Evolutionary conservation across 2,888 invertebrate genomes (phyloP).

Genomic region (Vanessa cardui): DNA sequence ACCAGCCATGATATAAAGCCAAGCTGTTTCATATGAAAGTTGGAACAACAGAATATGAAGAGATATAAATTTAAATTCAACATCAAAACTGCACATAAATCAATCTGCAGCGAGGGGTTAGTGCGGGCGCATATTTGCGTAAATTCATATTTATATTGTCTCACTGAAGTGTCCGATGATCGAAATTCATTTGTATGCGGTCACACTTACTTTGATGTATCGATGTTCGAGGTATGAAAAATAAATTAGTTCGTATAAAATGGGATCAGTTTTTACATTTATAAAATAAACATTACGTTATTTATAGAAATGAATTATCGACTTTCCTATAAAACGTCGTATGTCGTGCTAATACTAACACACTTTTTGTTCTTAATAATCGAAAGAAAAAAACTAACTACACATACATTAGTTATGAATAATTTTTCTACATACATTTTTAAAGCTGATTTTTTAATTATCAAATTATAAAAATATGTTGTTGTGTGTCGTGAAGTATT

Average conservation of each 20-base stretch:
- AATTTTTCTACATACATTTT: too few relatives aligned
- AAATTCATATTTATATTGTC: not conserved
- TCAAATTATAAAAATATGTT: too few relatives aligned
- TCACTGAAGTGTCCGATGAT: not conserved
- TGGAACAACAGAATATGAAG: slow-evolving; percentile 15
- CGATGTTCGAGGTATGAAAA: not conserved
- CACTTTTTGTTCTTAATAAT: too few relatives aligned
- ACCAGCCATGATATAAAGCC: slow-evolving; percentile 10
- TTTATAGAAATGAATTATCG: not conserved
- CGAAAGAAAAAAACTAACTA: too few relatives aligned
- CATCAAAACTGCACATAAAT: slow-evolving; percentile 14
- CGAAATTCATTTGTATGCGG: not conserved
- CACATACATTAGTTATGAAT: too few relatives aligned
- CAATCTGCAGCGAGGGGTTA: not conserved
- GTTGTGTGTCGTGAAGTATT: too few relatives aligned
- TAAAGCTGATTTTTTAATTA: too few relatives aligned
- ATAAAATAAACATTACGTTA: not conserved
- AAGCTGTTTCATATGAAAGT: slow-evolving; percentile 10
- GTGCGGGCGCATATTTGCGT: not conserved
- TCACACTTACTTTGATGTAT: not conserved
- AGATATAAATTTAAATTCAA: slow-evolving; percentile 12
- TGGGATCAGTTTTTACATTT: not conserved
- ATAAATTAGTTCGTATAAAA: not conserved
- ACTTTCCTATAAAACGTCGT: not conserved
- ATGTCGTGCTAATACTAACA: too few relatives aligned